Conservation (phyloP, 1,140 invertebrate species). For the Pachypeltis micranthus region DNA sequence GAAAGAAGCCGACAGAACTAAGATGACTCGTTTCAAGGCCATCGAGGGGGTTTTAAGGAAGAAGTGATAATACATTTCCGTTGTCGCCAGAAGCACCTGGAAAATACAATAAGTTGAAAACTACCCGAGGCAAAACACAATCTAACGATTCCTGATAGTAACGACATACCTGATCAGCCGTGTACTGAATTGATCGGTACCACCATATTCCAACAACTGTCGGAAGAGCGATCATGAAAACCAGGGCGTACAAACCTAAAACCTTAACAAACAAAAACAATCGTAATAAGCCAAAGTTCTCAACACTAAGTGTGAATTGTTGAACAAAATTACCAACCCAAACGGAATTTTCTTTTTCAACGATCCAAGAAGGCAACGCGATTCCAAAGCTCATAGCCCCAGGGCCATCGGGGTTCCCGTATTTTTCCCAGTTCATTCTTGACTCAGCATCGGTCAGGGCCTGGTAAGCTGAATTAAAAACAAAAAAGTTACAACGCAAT, state of each 20-base stretch:
- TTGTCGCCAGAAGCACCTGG: conserved; percentile 85
- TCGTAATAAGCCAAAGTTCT: conserved; percentile 2
- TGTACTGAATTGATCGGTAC: conserved; percentile 94
- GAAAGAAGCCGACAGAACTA: conserved; percentile 89
- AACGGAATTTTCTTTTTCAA: conserved; percentile 98
- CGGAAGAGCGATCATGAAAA: conserved; percentile 96
- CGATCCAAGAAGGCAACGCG: conserved; percentile 98
- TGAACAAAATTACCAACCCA: too few species aligned
- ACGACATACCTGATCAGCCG: conserved; percentile 77
- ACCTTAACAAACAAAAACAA: conserved; percentile 37
- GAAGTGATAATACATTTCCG: conserved; percentile 90
- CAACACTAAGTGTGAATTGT: too few species aligned
- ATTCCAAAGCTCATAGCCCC: conserved; percentile 98
- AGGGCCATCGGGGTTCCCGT: conserved; percentile 99
- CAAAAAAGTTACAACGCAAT: too few species aligned
- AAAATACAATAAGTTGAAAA: conserved; percentile 21
- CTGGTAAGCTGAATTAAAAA: conserved; percentile 44
- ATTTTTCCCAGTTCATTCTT: conserved; percentile 94
- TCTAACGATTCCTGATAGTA: too few species aligned
- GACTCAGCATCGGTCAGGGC: conserved; percentile 93
- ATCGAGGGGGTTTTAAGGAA: conserved; percentile 92
- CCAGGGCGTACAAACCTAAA: conserved; percentile 83
- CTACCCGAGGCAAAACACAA: too few species aligned
- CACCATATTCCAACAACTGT: conserved; percentile 94
- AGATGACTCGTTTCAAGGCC: conserved; percentile 86